phyloP scores from a whole-genome alignment of 2,888 invertebrate species.

The Chironomus riparius region DNA sequence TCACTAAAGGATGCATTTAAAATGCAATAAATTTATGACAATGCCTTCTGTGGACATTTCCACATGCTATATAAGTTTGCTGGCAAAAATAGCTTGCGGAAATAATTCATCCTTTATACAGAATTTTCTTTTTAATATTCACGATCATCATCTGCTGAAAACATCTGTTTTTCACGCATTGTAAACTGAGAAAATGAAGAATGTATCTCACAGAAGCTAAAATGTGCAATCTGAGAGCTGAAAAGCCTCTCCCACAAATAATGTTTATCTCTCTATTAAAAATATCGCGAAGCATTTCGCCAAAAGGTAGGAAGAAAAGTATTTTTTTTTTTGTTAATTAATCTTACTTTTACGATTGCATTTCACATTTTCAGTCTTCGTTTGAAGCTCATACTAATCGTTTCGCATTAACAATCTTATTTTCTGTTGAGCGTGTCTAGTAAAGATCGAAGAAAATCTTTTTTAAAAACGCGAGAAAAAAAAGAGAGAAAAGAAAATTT shows the following conservation, averaged over 20 bases:
- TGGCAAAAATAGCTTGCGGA: too few relatives aligned
- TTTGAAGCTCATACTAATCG: conserved; percentile 6
- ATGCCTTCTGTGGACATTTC: too few relatives aligned
- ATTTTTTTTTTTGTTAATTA: conserved; percentile 4
- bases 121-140: neutral
- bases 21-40: too few relatives aligned
- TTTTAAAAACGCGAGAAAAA: conserved; percentile 1
- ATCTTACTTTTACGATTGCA: neutral
- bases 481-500: conserved; percentile 9
- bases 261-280: conserved; percentile 11
- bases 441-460: neutral
- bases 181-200: neutral
- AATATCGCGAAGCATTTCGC: neutral
- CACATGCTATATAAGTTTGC: too few relatives aligned
- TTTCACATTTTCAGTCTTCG: conserved; percentile 15
- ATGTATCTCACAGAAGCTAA: neutral
- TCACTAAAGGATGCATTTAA: too few relatives aligned
- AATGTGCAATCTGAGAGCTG: too few relatives aligned
- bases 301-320: neutral
- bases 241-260: too few relatives aligned
- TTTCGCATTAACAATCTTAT: conserved; percentile 3
- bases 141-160: neutral
- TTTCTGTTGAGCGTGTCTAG: neutral
- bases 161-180: neutral
- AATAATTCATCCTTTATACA: too few relatives aligned